These are phyloP conservation scores for Drosophila sturtevanti DNA, from an alignment of 1,140 invertebrate species.

Conservation along the genomic window DNA sequence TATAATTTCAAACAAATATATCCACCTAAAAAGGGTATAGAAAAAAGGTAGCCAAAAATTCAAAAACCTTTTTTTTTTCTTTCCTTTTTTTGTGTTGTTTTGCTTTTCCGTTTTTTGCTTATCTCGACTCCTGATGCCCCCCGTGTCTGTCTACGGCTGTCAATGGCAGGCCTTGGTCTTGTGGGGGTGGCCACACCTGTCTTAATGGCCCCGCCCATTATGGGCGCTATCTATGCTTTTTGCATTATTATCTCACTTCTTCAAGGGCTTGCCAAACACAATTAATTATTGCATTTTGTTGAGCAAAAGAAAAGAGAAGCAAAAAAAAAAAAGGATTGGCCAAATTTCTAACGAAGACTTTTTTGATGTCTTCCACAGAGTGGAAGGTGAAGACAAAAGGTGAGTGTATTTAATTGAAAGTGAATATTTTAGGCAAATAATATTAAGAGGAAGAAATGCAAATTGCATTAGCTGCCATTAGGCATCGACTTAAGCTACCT, in stretches of 20 bases:
- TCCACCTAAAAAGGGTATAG: not conserved
- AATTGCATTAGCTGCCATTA: constrained; percentile 71
- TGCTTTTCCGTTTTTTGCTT: no score
- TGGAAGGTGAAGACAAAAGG: not conserved
- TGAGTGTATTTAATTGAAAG: constrained; percentile 45
- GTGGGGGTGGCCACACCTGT: constrained; percentile 49
- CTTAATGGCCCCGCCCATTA: constrained; percentile 30
- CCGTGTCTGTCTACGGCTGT: constrained; percentile 28
- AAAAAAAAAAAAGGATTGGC: constrained; percentile 37
- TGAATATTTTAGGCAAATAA: constrained; percentile 48
- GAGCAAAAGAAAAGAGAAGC: not conserved
- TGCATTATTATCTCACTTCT: constrained; percentile 31
- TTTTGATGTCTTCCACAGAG: not conserved
- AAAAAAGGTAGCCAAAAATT: constrained; percentile 2
- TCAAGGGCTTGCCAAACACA: constrained; percentile 34
- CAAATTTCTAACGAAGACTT: not conserved
- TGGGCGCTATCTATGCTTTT: constrained; percentile 1
- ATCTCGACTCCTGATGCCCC: not conserved
- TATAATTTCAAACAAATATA: not conserved
- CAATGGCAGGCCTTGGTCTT: constrained; percentile 64
- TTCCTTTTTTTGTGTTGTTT: not conserved
- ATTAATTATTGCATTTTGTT: constrained; percentile 47
- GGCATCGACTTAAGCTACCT: constrained; percentile 29
- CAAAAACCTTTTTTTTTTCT: constrained; percentile 39
- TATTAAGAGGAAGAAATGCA: constrained; percentile 58